Evolutionary conservation across 2,888 invertebrate genomes (phyloP), one percentile per base, ranked within the genome.

Genomic region (Thysanoteuthis rhombus): DNA sequence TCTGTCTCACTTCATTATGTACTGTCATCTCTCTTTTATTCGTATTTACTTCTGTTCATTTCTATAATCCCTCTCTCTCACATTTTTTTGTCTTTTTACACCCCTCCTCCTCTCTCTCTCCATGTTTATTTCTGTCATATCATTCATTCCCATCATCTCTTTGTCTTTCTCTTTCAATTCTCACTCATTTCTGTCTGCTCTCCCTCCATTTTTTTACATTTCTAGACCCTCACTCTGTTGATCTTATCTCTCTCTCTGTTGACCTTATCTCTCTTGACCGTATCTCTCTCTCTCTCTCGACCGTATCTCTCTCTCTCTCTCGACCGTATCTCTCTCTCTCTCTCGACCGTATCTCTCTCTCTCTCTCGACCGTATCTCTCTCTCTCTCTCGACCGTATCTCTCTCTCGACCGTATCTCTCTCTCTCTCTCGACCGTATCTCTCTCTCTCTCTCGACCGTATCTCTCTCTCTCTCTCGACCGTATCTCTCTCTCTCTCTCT

Each of bases 251-350:
- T n/a, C n/a, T 75, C n/a, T 75, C n/a, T 12, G 6, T 8, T 8
- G 1, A 12, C 10, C 16, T 5, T 32, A 8, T n/a, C 1, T n/a
- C 2, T 12, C n/a, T n/a, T n/a, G 0, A n/a, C 10, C n/a, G 10
- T 32, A 6, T 32, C n/a, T 32, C 75, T 32, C 10, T 4, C 75
- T 32, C n/a, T 75, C n/a, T 75, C 0, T 75, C 1, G n/a, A 8
- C 10, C n/a, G n/a, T 32, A 10, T 75, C n/a, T n/a, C n/a, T 32
- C n/a, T 32, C 75, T n/a, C n/a, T 75, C n/a, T n/a, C 10, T 58
- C 12, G n/a, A 32, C 12, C n/a, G 8, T 75, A 0, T n/a, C n/a
- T 10, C 10, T 75, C 75, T 12, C 22, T 75, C 10, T 10, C 10
- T n/a, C 19, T 75, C 19, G 10, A 6, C n/a, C 19, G 1, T 16